These are phyloP conservation scores for Porites evermanni DNA, from an alignment of 92 coral and sea anemone species.

Conservation along the genomic window DNA sequence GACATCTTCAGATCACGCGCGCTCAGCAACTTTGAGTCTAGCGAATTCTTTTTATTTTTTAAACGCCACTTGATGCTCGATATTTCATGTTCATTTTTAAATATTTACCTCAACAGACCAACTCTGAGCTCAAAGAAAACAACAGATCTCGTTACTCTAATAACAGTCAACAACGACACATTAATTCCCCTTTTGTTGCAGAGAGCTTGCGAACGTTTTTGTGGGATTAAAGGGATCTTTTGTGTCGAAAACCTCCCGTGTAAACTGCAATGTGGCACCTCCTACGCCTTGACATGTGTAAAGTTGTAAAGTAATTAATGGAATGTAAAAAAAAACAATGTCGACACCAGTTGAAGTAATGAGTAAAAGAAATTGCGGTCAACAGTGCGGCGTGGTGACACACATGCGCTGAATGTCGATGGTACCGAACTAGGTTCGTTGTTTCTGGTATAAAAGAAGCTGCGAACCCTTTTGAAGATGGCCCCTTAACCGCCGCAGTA, in stretches of 20 bases:
- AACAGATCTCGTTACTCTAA: slow-evolving; percentile 54
- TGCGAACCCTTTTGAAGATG: not conserved
- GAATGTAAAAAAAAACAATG: slow-evolving; percentile 15
- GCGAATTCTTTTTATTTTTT: slow-evolving; percentile 30
- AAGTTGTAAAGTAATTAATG: slow-evolving; percentile 22
- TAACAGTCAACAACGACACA: slow-evolving; percentile 31
- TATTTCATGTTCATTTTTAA: slow-evolving; percentile 24
- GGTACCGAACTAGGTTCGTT: not conserved
- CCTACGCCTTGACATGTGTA: slow-evolving; percentile 20
- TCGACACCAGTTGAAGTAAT: slow-evolving; percentile 26
- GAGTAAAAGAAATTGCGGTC: slow-evolving; percentile 18
- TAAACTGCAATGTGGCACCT: slow-evolving; percentile 35
- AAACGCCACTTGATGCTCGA: slow-evolving; percentile 24
- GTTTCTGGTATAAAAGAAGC: not conserved
- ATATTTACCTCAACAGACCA: slow-evolving; percentile 65
- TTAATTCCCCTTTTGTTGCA: slow-evolving; percentile 37
- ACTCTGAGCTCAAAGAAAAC: slow-evolving; percentile 69
- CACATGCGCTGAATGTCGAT: slow-evolving; percentile 3
- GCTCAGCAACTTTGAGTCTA: slow-evolving; percentile 14
- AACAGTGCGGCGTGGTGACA: slow-evolving; percentile 16
- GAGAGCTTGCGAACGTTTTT: slow-evolving; percentile 22
- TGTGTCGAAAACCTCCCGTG: slow-evolving; percentile 42
- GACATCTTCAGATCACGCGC: not conserved
- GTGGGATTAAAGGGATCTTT: slow-evolving; percentile 35
- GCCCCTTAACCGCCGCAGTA: not conserved